A percentile compares a stretch with the other conserved stretches of the same genome.
phyloP scores from a whole-genome alignment of 2,113 vertebrate species.

The Paralichthys olivaceus region DNA sequence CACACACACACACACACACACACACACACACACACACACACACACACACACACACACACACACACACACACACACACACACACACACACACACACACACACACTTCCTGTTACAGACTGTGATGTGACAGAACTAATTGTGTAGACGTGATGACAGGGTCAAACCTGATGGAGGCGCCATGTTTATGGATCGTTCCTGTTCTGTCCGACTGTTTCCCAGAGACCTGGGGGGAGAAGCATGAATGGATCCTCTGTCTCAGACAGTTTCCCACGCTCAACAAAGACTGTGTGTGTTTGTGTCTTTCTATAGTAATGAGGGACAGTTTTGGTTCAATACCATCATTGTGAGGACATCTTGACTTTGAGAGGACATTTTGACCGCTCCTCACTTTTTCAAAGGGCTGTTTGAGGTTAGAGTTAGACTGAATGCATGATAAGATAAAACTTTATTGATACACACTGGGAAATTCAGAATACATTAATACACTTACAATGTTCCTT shows the following conservation, averaged over 20 bases:
- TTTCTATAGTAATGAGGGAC: neutral
- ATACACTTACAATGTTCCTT: too few relatives aligned
- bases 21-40: constrained; percentile 37
- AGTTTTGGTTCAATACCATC: too few relatives aligned
- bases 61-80: too few relatives aligned
- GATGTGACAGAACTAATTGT: constrained; percentile 23
- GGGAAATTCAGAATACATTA: too few relatives aligned
- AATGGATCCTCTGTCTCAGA: constrained; percentile 55
- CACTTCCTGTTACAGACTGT: neutral
- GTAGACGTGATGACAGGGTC: neutral
- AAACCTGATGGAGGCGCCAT: constrained; percentile 71
- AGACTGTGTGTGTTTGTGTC: constrained; percentile 8
- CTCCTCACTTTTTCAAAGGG: too few relatives aligned
- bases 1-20: constrained; percentile 25
- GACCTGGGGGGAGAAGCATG: constrained; percentile 64
- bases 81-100: constrained; percentile 37
- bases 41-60: too few relatives aligned
- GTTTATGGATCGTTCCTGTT: constrained; percentile 71
- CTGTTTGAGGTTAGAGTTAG: too few relatives aligned
- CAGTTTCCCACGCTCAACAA: constrained; percentile 73
- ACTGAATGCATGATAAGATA: too few relatives aligned
- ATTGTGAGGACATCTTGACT: neutral
- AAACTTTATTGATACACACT: too few relatives aligned
- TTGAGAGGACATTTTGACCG: neutral
- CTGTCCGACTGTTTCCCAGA: constrained; percentile 71